Conservation (phyloP, 2,888 invertebrate genomes). For the Torymus texanus region DNA sequence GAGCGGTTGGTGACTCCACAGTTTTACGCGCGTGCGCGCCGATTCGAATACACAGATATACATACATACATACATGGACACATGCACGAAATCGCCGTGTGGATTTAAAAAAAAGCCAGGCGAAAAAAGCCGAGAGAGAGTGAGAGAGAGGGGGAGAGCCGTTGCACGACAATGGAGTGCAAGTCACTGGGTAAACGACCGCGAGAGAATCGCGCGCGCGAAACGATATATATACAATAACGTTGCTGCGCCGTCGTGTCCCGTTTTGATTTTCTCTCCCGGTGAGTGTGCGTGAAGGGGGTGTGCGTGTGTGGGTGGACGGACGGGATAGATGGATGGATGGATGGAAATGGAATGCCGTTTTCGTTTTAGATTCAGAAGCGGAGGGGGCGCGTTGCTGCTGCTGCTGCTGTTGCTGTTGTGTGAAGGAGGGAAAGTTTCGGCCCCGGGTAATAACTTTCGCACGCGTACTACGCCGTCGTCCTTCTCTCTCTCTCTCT, state of each 20-base stretch:
- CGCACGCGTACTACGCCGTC: constrained; percentile 24
- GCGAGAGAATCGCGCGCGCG: constrained; percentile 58
- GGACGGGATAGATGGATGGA: constrained; percentile 39
- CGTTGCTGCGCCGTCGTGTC: constrained; percentile 9
- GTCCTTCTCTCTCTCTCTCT: constrained; percentile 16
- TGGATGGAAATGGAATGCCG: constrained; percentile 55
- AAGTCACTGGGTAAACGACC: constrained; percentile 75
- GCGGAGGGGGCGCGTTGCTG: constrained; percentile 14
- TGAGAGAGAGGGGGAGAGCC: background rate
- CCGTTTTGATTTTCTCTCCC: constrained; percentile 56
- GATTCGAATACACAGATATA: constrained; percentile 26
- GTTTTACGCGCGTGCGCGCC: constrained; percentile 63
- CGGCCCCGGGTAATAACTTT: constrained; percentile 57
- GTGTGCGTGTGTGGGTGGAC: constrained; percentile 26
- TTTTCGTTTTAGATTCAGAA: constrained; percentile 54
- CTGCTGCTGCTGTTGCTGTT: too few species aligned
- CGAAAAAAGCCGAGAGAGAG: background rate
- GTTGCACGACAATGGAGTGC: constrained; percentile 70
- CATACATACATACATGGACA: constrained; percentile 33
- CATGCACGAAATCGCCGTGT: constrained; percentile 68
- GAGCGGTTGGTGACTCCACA: constrained; percentile 73
- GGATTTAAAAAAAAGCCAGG: constrained; percentile 69
- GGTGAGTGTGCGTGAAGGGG: background rate
- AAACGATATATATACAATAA: constrained; percentile 37
- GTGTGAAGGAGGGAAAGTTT: constrained; percentile 52